Evolutionary conservation across 2,113 vertebrate genomes (phyloP), one percentile per base, ranked within the genome.

Genomic region (Istiophorus platypterus): DNA sequence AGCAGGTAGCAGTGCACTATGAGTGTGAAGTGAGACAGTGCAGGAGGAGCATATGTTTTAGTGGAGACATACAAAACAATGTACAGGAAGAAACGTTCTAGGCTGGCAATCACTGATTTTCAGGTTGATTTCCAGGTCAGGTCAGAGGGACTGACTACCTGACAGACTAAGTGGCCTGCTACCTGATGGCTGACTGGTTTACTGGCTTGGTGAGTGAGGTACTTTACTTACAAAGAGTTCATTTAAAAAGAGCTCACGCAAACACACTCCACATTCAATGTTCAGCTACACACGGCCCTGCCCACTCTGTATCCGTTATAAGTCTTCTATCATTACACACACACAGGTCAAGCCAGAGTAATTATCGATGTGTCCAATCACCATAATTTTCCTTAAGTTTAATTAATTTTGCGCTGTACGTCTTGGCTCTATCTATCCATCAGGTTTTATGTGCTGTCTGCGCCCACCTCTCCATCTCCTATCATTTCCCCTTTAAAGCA

Each of bases 331-430:
- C 61, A 29, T 61, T 31, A 31, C 70, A 61, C 72, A 68, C 83
- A 62, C 26, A 49, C 75, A 29, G 17, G 17, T 66, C 63, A 63
- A 66, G 39, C 72, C 64, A 68, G 66, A 69, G 75, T 80, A 85
- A 87, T 88, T 85, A 88, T 72, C 47, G 78, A 89, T 82, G 77
- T 74, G 85, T 88, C 82, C 84, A 86, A 81, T 92, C 81, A 73
- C 84, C 75, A 88, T 88, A 75, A 89, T 90, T 89, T 88, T 85
- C 51, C 81, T 79, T 81, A 84, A 79, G 71, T 88, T 84, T 85
- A 93, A 93, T 93, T 90, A 91, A 92, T 89, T 88, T 76, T 57
- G 64, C 80, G 87, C 77, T 65, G 71, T 52, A 37, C 76, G 62
- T 85, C 86, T 54, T 0, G 63, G 56, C 79, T 84, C 80, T 31